phyloP scores from a whole-genome alignment of 1,140 invertebrate species.

The Colletes gigas region DNA sequence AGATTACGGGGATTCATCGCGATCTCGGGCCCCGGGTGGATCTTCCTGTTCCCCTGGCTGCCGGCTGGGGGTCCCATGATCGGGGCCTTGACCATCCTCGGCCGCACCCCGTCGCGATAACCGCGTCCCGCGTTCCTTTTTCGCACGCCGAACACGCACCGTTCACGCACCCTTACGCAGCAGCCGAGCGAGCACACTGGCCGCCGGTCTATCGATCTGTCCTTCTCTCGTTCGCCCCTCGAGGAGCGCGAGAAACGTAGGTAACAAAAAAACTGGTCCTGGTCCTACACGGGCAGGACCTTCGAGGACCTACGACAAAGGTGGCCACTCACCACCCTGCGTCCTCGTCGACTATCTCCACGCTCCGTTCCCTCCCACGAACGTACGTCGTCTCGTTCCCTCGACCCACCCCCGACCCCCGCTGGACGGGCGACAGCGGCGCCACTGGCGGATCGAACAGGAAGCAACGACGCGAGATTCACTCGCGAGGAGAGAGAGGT shows the following conservation, averaged over 20 bases:
- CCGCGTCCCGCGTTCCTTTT: neutral
- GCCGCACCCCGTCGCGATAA: constrained; percentile 66
- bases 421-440: neutral
- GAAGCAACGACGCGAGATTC: neutral
- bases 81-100: constrained; percentile 74
- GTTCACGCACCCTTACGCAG: neutral
- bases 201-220: constrained; percentile 69
- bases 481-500: constrained; percentile 38
- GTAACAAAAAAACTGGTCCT: constrained; percentile 8
- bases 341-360: constrained; percentile 59
- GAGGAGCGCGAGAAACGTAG: constrained; percentile 10
- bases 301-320: constrained; percentile 41
- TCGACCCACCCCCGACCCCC: constrained; percentile 36
- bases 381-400: constrained; percentile 45
- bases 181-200: constrained; percentile 41
- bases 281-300: constrained; percentile 34
- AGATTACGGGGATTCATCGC: constrained; percentile 76
- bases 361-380: constrained; percentile 46
- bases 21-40: constrained; percentile 70
- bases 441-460: neutral
- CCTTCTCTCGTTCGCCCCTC: constrained; percentile 38
- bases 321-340: constrained; percentile 53
- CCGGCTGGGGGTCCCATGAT: constrained; percentile 56
- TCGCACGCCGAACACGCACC: no score
- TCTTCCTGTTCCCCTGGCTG: constrained; percentile 56